Evolutionary conservation across 2,888 invertebrate genomes (phyloP).

Genomic region (Drosophila cognata): DNA sequence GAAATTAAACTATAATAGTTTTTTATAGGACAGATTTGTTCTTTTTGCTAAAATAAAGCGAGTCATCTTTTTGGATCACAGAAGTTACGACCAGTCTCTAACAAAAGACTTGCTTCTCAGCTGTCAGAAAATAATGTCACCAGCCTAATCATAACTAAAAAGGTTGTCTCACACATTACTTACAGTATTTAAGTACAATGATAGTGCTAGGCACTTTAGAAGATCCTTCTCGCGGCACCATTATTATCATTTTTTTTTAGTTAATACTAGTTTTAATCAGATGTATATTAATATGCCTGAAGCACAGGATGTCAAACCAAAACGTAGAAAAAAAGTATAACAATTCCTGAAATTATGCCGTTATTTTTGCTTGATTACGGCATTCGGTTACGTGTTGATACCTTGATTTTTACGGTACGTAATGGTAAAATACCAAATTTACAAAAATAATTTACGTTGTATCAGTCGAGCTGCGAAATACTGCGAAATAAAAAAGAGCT

Average conservation of each 20-base stretch:
- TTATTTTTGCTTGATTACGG: no score
- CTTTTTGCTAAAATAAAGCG: background rate
- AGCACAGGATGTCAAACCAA: rapidly evolving
- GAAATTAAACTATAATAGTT: background rate
- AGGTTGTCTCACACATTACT: background rate
- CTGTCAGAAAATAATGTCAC: no score
- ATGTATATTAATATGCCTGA: background rate
- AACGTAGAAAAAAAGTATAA: background rate
- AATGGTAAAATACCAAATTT: background rate
- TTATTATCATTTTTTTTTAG: background rate
- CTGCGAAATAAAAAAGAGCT: no score
- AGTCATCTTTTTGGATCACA: background rate
- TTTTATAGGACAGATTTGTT: background rate
- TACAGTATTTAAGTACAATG: background rate
- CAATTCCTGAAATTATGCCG: background rate
- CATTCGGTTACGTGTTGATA: background rate
- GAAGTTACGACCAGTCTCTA: background rate
- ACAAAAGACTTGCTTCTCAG: no score
- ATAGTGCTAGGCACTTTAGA: background rate
- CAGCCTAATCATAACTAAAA: background rate
- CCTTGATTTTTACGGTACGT: background rate
- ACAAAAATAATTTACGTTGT: background rate
- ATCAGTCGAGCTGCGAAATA: background rate
- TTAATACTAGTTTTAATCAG: background rate
- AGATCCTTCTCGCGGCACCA: background rate